Conservation (phyloP, 2,888 invertebrate species). For the Agonopterix heracliana region DNA sequence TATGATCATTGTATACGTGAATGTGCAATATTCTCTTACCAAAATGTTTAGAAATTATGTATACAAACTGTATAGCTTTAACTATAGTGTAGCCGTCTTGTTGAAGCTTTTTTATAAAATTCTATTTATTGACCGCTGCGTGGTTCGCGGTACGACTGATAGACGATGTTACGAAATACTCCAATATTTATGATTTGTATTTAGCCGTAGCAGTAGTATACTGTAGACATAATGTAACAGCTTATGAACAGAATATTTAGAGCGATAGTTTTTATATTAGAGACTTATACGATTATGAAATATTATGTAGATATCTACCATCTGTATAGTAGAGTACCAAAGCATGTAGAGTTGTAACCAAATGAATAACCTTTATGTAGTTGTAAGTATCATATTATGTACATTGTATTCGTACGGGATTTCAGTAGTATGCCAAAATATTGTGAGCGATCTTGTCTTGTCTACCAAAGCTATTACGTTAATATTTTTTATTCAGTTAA, state of each 20-base stretch:
- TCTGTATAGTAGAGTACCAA: constrained; percentile 27
- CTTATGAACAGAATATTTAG: constrained; percentile 56
- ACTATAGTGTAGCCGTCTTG: constrained; percentile 72
- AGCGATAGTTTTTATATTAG: constrained; percentile 69
- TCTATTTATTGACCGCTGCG: constrained; percentile 69
- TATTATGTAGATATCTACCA: constrained; percentile 30
- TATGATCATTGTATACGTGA: constrained; percentile 45
- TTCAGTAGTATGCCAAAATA: neutral
- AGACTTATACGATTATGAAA: constrained; percentile 44
- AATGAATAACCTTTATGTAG: constrained; percentile 23
- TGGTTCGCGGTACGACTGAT: constrained; percentile 70
- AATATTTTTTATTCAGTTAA: too few relatives aligned
- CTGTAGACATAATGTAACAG: constrained; percentile 42
- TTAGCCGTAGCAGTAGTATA: constrained; percentile 48
- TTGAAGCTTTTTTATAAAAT: constrained; percentile 74
- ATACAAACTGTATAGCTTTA: constrained; percentile 74
- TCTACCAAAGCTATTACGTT: too few relatives aligned
- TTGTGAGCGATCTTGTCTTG: too few relatives aligned
- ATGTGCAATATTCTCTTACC: constrained; percentile 73
- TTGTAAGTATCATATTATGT: constrained; percentile 5
- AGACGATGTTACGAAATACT: constrained; percentile 63
- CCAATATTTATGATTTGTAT: constrained; percentile 66
- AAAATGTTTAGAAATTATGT: constrained; percentile 70
- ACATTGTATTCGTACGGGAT: constrained; percentile 1
- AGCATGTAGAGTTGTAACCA: constrained; percentile 28